Base-by-base conservation (phyloP, 2,113 vertebrate genomes). In the Lepidothrix coronata region DNA sequence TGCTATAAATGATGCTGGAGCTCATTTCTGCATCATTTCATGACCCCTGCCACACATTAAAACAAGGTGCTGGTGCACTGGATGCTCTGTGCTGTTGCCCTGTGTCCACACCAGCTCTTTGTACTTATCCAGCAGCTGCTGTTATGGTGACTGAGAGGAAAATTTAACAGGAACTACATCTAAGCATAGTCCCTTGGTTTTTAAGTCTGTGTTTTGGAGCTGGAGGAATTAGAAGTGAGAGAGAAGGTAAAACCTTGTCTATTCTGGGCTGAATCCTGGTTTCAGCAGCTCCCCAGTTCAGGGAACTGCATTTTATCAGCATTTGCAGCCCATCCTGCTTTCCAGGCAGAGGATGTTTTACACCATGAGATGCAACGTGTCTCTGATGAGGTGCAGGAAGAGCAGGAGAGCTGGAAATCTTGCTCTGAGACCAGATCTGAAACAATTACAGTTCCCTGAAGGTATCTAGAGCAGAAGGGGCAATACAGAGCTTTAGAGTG, bases 341-440 rank as follows among this genome's bases (percentile, higher is more conserved):
- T 44, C 70, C 65, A 75, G 79, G 75, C 86, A 70, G 76, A 25
- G 65, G 59, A 55, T 35, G 57, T 10, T 11, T 46, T 35, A 12
- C 91, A 75, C 61, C 14, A 7, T 6, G 68, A 58, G 24, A 6
- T 41, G 30, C 63, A 58, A 12, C 30, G 6, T 37, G 58, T 62
- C 66, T 30, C 72, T 77, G 76, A 24, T 22, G 90, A 82, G 86
- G 27, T 68, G 88, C 93, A 92, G 93, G 39, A 90, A 41, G 11
- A 66, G 68, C 63, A 76, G 63, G 33, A 24, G 44, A 35, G 68
- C 39, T 88, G 70, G 43, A 85, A 88, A 51, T n/a, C 33, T 75
- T 25, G 21, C 70, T 75, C 62, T 37, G 72, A 89, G 74, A 39
- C 0, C 8, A 89, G 62, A 68, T 17, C 57, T 52, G 88, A 62